phyloP scores from a whole-genome alignment of 2,113 vertebrate species.

The Harpagus bidentatus region DNA sequence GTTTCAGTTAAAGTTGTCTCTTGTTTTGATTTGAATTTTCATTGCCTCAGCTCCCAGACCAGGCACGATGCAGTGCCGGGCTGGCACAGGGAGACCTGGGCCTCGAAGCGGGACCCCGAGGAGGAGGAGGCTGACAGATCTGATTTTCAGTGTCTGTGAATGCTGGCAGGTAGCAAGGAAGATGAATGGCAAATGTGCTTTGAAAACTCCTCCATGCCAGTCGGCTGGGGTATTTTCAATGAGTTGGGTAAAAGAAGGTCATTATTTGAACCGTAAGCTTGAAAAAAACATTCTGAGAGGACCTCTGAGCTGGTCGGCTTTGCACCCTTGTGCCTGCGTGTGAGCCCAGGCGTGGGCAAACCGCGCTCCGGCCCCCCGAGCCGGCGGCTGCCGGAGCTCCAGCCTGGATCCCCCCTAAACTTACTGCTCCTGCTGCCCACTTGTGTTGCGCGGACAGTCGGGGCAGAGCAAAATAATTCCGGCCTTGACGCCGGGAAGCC shows the following conservation, averaged over 20 bases:
- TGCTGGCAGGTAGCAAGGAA: neutral
- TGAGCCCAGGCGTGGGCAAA: neutral
- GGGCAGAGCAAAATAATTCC: fast-evolving
- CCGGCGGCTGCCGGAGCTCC: neutral
- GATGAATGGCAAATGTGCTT: no score
- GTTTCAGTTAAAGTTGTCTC: neutral
- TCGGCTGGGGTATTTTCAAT: neutral
- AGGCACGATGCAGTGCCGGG: fast-evolving
- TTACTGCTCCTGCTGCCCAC: neutral
- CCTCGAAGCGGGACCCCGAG: fast-evolving
- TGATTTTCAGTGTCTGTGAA: fast-evolving
- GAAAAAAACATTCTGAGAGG: neutral
- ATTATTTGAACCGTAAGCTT: neutral
- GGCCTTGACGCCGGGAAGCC: neutral
- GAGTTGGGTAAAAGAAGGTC: neutral
- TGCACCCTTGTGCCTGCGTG: neutral
- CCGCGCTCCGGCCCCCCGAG: neutral
- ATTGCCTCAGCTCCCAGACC: neutral
- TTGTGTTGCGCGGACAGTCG: fast-evolving
- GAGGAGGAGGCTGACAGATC: neutral
- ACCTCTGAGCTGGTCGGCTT: fast-evolving
- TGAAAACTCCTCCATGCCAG: neutral
- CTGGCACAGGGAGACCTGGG: fast-evolving
- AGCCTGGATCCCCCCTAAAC: neutral
- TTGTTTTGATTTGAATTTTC: neutral